These are phyloP conservation scores for Percopsis omiscomaycus DNA, from an alignment of 2,797 vertebrate genomes.

Conservation along the genomic window DNA sequence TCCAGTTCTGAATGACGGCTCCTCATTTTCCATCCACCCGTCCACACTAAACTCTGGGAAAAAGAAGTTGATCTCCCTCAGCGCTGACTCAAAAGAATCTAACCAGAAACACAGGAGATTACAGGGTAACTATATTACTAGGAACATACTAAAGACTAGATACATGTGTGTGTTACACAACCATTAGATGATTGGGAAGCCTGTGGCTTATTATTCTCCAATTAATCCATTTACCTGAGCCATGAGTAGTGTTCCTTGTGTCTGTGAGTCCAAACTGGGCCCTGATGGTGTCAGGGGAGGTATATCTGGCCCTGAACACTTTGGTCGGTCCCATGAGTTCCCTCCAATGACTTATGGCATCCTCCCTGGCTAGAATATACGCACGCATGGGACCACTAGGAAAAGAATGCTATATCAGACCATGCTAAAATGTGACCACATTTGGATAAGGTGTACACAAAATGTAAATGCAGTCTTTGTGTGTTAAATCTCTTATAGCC, in stretches of 20 bases:
- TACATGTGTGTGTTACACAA: not conserved
- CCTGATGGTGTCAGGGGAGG: slow-evolving; percentile 82
- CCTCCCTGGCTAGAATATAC: slow-evolving; percentile 89
- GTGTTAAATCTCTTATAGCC: not conserved
- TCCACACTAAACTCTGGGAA: slow-evolving; percentile 86
- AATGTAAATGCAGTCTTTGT: not conserved
- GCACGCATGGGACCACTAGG: slow-evolving; percentile 91
- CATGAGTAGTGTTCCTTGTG: slow-evolving; percentile 93
- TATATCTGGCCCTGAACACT: slow-evolving; percentile 87
- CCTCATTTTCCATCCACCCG: slow-evolving; percentile 84
- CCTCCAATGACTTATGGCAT: slow-evolving; percentile 88
- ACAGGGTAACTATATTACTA: not conserved
- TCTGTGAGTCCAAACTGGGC: slow-evolving; percentile 91
- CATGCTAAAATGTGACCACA: not conserved
- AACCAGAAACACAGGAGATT: slow-evolving; percentile 16
- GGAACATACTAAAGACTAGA: not conserved
- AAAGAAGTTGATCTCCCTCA: slow-evolving; percentile 90
- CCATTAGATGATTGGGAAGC: not conserved
- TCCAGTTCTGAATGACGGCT: slow-evolving; percentile 77
- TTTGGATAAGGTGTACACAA: too few relatives aligned
- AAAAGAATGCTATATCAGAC: slow-evolving; percentile 7
- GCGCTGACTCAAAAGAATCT: slow-evolving; percentile 89
- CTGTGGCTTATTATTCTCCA: not conserved
- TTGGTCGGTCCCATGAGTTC: slow-evolving; percentile 94
- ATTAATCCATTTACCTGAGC: slow-evolving; percentile 82